These are phyloP conservation scores for Notothenia rossii DNA, from an alignment of 2,113 vertebrate species.

Conservation along the genomic window DNA sequence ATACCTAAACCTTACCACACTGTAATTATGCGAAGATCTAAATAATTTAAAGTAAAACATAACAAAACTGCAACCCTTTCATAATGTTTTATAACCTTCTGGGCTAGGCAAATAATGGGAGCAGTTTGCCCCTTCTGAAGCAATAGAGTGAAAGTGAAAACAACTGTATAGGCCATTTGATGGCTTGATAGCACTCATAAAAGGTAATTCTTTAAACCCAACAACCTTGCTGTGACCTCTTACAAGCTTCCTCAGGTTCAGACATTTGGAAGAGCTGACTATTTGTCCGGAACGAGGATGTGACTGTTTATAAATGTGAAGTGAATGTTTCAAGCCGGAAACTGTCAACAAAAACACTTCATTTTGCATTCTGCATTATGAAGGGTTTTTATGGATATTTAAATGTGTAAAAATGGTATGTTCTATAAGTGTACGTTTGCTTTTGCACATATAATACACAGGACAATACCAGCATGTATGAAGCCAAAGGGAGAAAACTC, in stretches of 20 bases:
- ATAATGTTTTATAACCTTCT: no score
- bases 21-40: no score
- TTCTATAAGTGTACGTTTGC: conserved; percentile 4
- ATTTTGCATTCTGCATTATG: conserved; percentile 3
- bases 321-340: conserved; percentile 45
- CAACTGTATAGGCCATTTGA: no score
- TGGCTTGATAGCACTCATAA: no score
- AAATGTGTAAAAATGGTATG: background rate
- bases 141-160: no score
- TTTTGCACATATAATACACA: conserved; percentile 3
- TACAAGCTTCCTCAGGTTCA: conserved; percentile 34
- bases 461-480: background rate
- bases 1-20: no score
- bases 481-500: background rate
- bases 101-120: no score
- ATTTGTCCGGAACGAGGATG: conserved; percentile 33
- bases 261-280: conserved; percentile 48
- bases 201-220: conserved; percentile 26
- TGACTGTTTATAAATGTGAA: conserved; percentile 50
- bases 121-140: no score
- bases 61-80: no score
- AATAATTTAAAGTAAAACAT: no score
- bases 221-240: conserved; percentile 39
- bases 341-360: conserved; percentile 3
- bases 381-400: conserved; percentile 5